A percentile compares a stretch with the other conserved stretches of the same genome.
Conservation (phyloP, 2,888 invertebrate species). For the Tachystola acroxantha region DNA sequence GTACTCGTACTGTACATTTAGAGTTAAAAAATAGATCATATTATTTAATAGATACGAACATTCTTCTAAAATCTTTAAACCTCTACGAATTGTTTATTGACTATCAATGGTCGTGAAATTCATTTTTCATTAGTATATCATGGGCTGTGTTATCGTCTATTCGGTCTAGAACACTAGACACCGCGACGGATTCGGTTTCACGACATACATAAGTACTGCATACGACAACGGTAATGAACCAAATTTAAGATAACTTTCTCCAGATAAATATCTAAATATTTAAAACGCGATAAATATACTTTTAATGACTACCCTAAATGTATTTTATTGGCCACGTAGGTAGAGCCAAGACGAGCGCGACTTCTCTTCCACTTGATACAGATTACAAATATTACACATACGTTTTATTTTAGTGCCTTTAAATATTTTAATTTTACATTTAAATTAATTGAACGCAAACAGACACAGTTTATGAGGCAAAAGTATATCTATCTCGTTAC, state of each 20-base stretch:
- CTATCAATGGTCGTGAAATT: not conserved
- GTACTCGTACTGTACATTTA: no score
- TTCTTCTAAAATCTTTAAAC: no score
- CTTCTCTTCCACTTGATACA: constrained; percentile 47
- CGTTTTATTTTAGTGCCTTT: constrained; percentile 54
- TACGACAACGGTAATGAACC: constrained; percentile 51
- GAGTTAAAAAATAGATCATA: no score
- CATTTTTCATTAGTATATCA: constrained; percentile 12
- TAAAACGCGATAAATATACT: constrained; percentile 73
- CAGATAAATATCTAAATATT: constrained; percentile 74
- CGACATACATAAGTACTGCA: constrained; percentile 18
- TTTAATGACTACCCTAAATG: constrained; percentile 65
- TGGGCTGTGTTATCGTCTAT: not conserved
- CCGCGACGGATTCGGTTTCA: constrained; percentile 54
- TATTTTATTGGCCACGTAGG: constrained; percentile 64
- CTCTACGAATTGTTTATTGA: no score
- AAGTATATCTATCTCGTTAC: constrained; percentile 40
- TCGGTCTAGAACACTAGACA: constrained; percentile 11
- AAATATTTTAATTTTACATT: constrained; percentile 56
- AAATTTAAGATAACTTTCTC: constrained; percentile 68
- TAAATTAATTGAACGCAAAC: constrained; percentile 71
- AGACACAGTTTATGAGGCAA: constrained; percentile 49
- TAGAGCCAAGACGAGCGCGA: constrained; percentile 34
- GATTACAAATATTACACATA: constrained; percentile 63
- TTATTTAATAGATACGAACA: no score